Percentiles rank a stretch among this genome's conserved stretches.
Evolutionary conservation across 2,113 vertebrate species (phyloP).

Genomic region (Thamnaconus septentrionalis): DNA sequence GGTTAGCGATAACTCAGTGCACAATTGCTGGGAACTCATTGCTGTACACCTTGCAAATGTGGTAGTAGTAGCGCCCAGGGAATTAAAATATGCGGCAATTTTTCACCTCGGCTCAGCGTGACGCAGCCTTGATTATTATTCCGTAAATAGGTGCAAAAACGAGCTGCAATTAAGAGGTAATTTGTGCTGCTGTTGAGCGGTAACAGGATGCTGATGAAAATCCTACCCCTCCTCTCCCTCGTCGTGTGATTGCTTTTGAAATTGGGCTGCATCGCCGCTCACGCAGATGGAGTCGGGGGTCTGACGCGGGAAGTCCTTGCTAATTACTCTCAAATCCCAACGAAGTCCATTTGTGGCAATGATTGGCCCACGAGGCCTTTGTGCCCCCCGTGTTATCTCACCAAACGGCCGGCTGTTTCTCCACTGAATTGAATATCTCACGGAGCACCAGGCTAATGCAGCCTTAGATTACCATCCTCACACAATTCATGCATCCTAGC

Average conservation of each 20-base stretch:
- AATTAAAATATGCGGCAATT: neutral
- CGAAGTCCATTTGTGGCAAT: constrained; percentile 35
- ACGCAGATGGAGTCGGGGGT: constrained; percentile 23
- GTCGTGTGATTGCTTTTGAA: constrained; percentile 48
- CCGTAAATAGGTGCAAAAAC: constrained; percentile 50
- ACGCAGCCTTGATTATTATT: constrained; percentile 28
- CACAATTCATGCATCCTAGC: neutral
- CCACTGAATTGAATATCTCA: neutral
- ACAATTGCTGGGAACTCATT: no score
- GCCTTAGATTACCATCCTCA: no score
- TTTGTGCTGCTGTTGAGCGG: constrained; percentile 43
- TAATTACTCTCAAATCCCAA: constrained; percentile 49
- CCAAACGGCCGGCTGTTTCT: constrained; percentile 17
- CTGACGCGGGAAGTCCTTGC: constrained; percentile 23
- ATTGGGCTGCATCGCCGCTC: constrained; percentile 20
- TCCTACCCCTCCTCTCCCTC: constrained; percentile 25
- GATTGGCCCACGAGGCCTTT: constrained; percentile 21
- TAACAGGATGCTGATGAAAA: constrained; percentile 60
- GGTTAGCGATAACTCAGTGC: no score
- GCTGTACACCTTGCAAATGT: neutral
- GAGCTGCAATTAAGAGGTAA: constrained; percentile 51
- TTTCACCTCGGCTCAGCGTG: constrained; percentile 6
- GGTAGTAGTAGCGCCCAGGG: neutral
- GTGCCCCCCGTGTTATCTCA: constrained; percentile 10
- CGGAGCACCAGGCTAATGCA: neutral